phyloP scores from a whole-genome alignment of 2,113 vertebrate species.

The Etheostoma cragini region DNA sequence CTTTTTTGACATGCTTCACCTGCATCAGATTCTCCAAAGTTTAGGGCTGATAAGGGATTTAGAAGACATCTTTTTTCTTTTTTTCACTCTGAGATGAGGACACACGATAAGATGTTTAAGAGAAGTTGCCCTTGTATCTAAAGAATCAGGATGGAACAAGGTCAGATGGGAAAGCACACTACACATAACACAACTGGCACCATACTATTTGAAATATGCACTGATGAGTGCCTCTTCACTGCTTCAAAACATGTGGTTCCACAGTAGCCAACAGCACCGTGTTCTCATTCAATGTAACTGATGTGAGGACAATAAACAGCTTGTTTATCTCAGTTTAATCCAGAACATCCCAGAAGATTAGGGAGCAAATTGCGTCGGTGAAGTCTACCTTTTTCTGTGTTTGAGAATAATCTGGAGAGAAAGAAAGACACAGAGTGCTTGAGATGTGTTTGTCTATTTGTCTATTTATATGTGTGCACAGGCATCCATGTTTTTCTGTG shows the following conservation, averaged over 20 bases:
- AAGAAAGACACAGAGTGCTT: not conserved
- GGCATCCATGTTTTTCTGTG: not conserved
- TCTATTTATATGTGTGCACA: not conserved
- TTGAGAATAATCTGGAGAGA: conserved; percentile 22
- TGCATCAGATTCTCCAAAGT: not conserved
- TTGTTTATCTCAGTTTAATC: conserved; percentile 4
- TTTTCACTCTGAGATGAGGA: conserved; percentile 15
- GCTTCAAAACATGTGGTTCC: not conserved
- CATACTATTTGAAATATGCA: not conserved
- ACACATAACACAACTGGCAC: not conserved
- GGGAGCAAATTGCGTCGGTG: not conserved
- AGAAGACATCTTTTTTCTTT: not conserved
- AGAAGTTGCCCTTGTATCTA: not conserved
- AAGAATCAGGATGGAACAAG: not conserved
- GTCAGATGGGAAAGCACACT: not conserved
- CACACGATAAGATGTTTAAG: conserved; percentile 7
- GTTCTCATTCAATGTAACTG: not conserved
- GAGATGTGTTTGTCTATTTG: not conserved
- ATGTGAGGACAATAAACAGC: conserved; percentile 14
- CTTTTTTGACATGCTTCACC: not conserved
- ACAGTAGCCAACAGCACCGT: not conserved
- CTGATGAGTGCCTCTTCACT: not conserved
- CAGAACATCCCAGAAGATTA: conserved; percentile 27
- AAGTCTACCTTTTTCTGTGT: not conserved
- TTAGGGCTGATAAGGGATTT: conserved; percentile 7